Conservation (phyloP, 2,888 invertebrate genomes). For the Girardia tigrina region DNA sequence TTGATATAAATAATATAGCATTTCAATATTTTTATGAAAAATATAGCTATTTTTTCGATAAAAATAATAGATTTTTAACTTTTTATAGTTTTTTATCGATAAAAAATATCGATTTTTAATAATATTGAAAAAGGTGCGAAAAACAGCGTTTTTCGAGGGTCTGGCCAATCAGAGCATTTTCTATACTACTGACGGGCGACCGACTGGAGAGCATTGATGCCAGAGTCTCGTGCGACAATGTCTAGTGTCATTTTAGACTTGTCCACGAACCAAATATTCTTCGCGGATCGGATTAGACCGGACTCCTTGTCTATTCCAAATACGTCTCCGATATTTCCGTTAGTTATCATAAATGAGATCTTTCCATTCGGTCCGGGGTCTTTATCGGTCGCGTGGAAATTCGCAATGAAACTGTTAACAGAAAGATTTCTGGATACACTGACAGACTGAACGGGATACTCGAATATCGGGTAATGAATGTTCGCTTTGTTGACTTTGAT, state of each 20-base stretch:
- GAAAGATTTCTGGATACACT: neutral
- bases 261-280: neutral
- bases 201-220: neutral
- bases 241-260: neutral
- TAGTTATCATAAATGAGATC: neutral
- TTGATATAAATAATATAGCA: too few species aligned
- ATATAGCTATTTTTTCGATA: too few species aligned
- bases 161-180: too few species aligned
- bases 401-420: neutral
- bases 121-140: too few species aligned
- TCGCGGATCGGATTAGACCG: neutral
- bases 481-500: slow-evolving; percentile 5
- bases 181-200: too few species aligned
- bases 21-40: too few species aligned
- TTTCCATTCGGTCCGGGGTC: neutral
- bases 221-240: neutral
- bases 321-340: neutral
- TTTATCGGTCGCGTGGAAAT: neutral
- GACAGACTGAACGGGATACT: neutral
- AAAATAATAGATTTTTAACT: too few species aligned
- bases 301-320: neutral
- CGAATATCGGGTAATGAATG: neutral
- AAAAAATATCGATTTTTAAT: too few species aligned
- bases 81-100: too few species aligned
- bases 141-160: too few species aligned